These are phyloP conservation scores for Drosophila prostipennis DNA, from an alignment of 2,888 invertebrate species.

Conservation along the genomic window DNA sequence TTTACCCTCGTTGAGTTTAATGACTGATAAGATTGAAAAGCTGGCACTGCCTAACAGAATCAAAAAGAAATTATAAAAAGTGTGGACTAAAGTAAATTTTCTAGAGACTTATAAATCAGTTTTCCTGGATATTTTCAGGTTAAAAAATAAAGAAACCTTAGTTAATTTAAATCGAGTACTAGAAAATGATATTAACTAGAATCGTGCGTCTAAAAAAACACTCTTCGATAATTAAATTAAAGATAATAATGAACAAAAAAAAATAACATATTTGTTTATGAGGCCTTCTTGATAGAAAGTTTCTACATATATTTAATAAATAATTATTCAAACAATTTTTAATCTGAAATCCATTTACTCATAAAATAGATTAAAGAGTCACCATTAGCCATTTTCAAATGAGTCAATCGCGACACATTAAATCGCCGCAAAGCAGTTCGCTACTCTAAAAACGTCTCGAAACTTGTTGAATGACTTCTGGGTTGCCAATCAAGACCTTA, in stretches of 20 bases:
- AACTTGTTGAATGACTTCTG: slow-evolving; percentile 51
- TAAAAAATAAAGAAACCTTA: no score
- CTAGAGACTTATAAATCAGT: background rate
- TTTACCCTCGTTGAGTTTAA: slow-evolving; percentile 64
- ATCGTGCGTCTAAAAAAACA: no score
- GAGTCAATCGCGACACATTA: slow-evolving; percentile 5
- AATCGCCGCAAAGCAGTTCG: slow-evolving; percentile 7
- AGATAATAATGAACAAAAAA: no score
- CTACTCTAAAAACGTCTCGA: slow-evolving; percentile 40
- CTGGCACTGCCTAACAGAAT: slow-evolving; percentile 27
- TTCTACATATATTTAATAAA: no score
- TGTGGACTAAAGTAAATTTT: background rate
- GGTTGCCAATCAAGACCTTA: slow-evolving; percentile 48
- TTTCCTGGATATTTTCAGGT: background rate
- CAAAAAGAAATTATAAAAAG: slow-evolving; percentile 16
- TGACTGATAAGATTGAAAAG: slow-evolving; percentile 69
- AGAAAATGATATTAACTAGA: no score
- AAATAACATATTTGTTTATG: no score
- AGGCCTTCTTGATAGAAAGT: no score
- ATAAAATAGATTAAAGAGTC: background rate
- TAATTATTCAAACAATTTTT: no score
- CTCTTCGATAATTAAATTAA: no score
- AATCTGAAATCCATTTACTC: no score
- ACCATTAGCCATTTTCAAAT: background rate
- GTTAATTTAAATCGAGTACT: no score